phyloP scores from a whole-genome alignment of 2,113 vertebrate genomes.

The Fregetta grallaria region DNA sequence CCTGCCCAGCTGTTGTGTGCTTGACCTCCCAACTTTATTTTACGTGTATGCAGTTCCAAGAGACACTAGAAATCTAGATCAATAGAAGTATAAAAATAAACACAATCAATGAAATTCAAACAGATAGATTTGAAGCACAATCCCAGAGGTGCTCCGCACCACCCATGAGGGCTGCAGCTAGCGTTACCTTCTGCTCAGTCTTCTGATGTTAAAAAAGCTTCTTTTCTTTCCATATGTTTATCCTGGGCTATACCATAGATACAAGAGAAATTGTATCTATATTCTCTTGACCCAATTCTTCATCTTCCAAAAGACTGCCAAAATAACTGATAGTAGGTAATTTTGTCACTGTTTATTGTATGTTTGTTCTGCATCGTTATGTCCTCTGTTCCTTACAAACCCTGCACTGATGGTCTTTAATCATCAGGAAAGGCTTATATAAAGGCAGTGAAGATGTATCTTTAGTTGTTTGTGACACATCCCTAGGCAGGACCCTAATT shows the following conservation, averaged over 20 bases:
- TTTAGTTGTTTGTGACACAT: not conserved
- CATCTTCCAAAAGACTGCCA: not conserved
- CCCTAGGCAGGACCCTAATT: not conserved
- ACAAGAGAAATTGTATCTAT: not conserved
- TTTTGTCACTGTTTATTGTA: not conserved
- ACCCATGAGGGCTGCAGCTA: accelerated
- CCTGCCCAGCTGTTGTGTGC: not conserved
- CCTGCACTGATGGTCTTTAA: not conserved
- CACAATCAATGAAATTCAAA: not conserved
- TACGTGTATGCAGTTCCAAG: accelerated
- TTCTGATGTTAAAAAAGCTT: not conserved
- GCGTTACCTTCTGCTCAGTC: not conserved
- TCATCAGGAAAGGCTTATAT: not conserved
- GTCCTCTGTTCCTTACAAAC: not conserved
- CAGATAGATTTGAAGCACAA: not conserved
- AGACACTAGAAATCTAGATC: too few relatives aligned
- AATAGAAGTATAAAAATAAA: accelerated
- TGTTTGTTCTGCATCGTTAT: not conserved
- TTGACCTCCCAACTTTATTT: not conserved
- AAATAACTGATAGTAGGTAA: not conserved
- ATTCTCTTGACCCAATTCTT: not conserved
- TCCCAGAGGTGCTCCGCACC: not conserved
- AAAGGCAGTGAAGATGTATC: not conserved
- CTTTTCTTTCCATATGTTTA: not conserved
- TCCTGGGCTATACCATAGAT: not conserved